Conservation (phyloP, 2,113 vertebrate species). For the Onychostruthus taczanowskii region DNA sequence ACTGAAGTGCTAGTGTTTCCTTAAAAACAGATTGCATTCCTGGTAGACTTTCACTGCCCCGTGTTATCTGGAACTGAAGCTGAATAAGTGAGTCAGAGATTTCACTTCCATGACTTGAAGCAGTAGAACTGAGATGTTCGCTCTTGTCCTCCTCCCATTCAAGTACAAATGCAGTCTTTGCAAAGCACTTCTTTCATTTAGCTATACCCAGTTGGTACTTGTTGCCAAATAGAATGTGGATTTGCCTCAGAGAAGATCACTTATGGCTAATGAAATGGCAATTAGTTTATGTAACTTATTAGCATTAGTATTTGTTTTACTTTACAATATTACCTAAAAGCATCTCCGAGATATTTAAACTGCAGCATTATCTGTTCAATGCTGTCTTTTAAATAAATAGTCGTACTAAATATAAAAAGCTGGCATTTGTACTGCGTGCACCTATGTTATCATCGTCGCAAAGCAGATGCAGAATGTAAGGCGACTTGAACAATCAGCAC, state of each 20-base stretch:
- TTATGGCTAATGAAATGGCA: constrained; percentile 57
- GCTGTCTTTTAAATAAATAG: constrained; percentile 68
- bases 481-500: constrained; percentile 73
- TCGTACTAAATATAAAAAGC: constrained; percentile 64
- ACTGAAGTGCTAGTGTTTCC: neutral
- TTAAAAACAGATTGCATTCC: neutral
- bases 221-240: constrained; percentile 69
- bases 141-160: neutral
- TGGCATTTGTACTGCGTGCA: constrained; percentile 70
- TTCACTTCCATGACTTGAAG: constrained; percentile 6
- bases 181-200: constrained; percentile 61
- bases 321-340: constrained; percentile 50
- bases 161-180: constrained; percentile 19
- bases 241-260: constrained; percentile 63
- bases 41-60: neutral
- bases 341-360: constrained; percentile 44
- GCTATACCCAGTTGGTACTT: constrained; percentile 44
- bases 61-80: neutral
- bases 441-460: constrained; percentile 74
- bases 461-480: constrained; percentile 79
- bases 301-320: constrained; percentile 48
- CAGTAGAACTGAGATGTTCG: neutral
- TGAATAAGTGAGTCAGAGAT: neutral
- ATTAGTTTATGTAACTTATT: constrained; percentile 56
- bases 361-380: constrained; percentile 60